phyloP scores from a whole-genome alignment of 2,888 invertebrate genomes.

The Anthophora plumipes region DNA sequence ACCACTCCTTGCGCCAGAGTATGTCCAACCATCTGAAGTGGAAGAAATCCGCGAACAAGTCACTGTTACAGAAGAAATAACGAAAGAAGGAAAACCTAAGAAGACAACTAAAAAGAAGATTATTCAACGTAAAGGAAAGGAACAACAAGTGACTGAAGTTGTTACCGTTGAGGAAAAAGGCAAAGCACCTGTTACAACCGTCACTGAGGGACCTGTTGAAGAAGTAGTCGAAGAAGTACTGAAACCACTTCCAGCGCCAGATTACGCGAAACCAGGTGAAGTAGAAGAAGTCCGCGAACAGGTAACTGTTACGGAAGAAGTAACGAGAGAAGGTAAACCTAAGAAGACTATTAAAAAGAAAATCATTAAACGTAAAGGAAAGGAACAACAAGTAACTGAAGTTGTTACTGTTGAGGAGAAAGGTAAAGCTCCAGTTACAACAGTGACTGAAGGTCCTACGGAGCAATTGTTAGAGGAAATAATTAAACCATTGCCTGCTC shows the following conservation, averaged over 20 bases:
- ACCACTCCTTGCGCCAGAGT: conserved; percentile 67
- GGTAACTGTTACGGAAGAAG: conserved; percentile 77
- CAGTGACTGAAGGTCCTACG: conserved; percentile 76
- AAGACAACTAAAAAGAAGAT: conserved; percentile 80
- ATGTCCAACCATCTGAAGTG: conserved; percentile 54
- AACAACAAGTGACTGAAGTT: conserved; percentile 55
- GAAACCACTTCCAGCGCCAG: conserved; percentile 67
- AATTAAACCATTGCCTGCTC: conserved; percentile 67
- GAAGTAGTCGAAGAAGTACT: conserved; percentile 62
- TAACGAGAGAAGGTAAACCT: conserved; percentile 72
- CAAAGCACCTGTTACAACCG: conserved; percentile 70
- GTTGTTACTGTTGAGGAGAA: conserved; percentile 14
- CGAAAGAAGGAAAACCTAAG: conserved; percentile 81
- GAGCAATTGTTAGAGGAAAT: conserved; percentile 72
- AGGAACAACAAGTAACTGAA: conserved; percentile 83
- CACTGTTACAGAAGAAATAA: conserved; percentile 36
- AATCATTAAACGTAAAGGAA: conserved; percentile 82
- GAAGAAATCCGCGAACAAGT: conserved; percentile 68
- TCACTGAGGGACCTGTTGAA: conserved; percentile 73
- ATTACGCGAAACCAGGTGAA: conserved; percentile 77
- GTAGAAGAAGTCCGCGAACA: conserved; percentile 77
- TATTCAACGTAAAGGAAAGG: conserved; percentile 79
- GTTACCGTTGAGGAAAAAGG: conserved; percentile 76
- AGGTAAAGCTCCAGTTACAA: conserved; percentile 80
- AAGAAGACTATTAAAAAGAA: conserved; percentile 80